Evolutionary conservation across 2,113 vertebrate genomes (phyloP).

Genomic region (Stigmatopora nigra): DNA sequence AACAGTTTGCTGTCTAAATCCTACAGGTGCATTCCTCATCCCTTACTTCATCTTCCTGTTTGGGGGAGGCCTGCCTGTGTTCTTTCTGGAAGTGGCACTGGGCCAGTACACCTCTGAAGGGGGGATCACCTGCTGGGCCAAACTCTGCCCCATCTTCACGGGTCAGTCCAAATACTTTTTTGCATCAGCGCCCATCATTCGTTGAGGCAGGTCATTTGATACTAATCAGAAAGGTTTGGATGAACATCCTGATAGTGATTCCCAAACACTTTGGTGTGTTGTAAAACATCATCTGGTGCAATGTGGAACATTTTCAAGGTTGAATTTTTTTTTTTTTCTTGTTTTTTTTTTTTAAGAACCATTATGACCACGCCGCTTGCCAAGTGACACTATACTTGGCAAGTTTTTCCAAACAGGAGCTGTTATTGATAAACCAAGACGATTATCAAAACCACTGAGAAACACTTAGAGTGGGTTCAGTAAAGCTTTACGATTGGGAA

Average conservation of each 20-base stretch:
- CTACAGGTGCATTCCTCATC: slow-evolving; percentile 95
- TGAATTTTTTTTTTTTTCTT: too few species aligned
- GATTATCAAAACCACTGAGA: neutral
- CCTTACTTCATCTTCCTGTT: slow-evolving; percentile 98
- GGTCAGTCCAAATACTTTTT: slow-evolving; percentile 71
- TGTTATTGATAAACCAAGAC: neutral
- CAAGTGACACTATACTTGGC: neutral
- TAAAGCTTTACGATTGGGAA: too few species aligned
- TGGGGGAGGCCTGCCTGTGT: slow-evolving; percentile 93
- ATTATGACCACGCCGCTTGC: neutral
- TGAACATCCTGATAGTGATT: too few species aligned
- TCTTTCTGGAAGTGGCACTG: slow-evolving; percentile 95
- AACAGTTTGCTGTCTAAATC: slow-evolving; percentile 2
- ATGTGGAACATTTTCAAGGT: too few species aligned
- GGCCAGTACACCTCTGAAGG: slow-evolving; percentile 98
- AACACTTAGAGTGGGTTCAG: neutral
- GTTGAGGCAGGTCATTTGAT: slow-evolving; percentile 6
- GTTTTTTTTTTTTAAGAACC: neutral
- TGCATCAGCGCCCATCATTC: neutral
- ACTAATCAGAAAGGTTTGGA: slow-evolving; percentile 6
- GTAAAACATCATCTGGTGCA: too few species aligned
- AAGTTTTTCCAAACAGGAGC: neutral
- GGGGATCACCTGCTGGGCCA: slow-evolving; percentile 98
- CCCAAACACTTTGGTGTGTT: too few species aligned
- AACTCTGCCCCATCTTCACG: slow-evolving; percentile 95